A percentile compares a stretch with the other conserved stretches of the same genome.
phyloP scores from a whole-genome alignment of 2,888 invertebrate species.

The Onchidella celtica region DNA sequence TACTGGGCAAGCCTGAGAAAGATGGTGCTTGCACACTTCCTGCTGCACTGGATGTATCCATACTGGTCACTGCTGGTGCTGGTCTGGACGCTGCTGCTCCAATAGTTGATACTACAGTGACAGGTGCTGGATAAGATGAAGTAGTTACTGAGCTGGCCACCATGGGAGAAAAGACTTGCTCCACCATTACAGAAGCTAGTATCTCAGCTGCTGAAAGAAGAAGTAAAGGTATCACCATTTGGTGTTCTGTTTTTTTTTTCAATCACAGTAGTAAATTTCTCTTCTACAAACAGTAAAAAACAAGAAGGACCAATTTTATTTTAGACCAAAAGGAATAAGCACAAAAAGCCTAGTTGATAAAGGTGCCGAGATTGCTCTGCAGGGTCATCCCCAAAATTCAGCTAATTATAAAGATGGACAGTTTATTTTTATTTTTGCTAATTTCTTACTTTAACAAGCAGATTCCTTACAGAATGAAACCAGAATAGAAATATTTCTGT shows the following conservation, averaged over 20 bases:
- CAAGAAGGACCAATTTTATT: too few species aligned
- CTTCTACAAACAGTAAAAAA: too few species aligned
- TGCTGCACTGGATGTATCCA: slow-evolving; percentile 16
- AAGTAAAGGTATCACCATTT: background rate
- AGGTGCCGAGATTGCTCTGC: too few species aligned
- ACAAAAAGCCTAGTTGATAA: too few species aligned
- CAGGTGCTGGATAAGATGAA: slow-evolving; percentile 32
- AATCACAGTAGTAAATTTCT: too few species aligned
- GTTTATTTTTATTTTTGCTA: too few species aligned
- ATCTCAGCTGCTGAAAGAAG: slow-evolving; percentile 60
- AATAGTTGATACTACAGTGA: slow-evolving; percentile 3
- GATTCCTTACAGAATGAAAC: too few species aligned
- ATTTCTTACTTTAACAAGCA: too few species aligned
- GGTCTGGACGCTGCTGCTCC: background rate
- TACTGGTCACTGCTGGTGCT: slow-evolving; percentile 1
- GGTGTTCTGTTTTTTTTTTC: background rate
- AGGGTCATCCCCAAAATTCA: too few species aligned
- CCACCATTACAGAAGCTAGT: slow-evolving; percentile 65
- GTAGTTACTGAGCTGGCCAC: slow-evolving; percentile 39
- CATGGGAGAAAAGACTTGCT: slow-evolving; percentile 60
- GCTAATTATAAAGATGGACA: too few species aligned
- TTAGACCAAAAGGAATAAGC: too few species aligned
- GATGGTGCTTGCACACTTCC: background rate
- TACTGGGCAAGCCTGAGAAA: background rate
- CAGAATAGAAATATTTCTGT: too few species aligned